These are phyloP conservation scores for Speoplatyrhinus poulsoni DNA, from an alignment of 2,113 vertebrate genomes.

Conservation along the genomic window DNA sequence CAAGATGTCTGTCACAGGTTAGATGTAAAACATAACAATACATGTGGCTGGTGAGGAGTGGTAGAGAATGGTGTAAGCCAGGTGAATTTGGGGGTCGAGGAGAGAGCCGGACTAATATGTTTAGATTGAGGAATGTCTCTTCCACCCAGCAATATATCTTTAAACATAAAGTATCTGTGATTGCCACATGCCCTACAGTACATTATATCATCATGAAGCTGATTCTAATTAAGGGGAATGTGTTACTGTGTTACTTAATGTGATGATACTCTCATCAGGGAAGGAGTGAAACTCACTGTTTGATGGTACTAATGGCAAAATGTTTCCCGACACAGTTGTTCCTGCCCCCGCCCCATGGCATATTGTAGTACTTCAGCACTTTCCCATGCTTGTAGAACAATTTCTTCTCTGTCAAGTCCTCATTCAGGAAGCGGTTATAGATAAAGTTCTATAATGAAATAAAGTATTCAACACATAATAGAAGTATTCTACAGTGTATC, in stretches of 20 bases:
- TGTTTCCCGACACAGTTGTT: slow-evolving; percentile 73
- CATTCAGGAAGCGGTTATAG: slow-evolving; percentile 80
- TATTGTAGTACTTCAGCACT: slow-evolving; percentile 72
- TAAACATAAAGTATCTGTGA: too few relatives aligned
- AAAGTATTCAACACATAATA: background rate
- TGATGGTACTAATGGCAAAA: slow-evolving; percentile 74
- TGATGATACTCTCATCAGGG: slow-evolving; percentile 17
- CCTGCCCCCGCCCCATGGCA: slow-evolving; percentile 82
- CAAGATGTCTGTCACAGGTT: too few relatives aligned
- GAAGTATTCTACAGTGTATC: too few relatives aligned
- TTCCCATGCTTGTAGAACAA: slow-evolving; percentile 78
- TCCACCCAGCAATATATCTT: too few relatives aligned
- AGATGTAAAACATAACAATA: too few relatives aligned
- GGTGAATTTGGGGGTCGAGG: too few relatives aligned
- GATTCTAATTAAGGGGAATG: background rate
- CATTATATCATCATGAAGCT: too few relatives aligned
- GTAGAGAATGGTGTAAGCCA: too few relatives aligned
- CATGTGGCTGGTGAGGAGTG: too few relatives aligned
- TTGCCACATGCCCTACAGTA: too few relatives aligned
- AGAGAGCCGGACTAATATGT: too few relatives aligned
- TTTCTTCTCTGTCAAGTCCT: slow-evolving; percentile 72
- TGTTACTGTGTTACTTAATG: slow-evolving; percentile 31
- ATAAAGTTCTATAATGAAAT: slow-evolving; percentile 73
- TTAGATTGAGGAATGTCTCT: too few relatives aligned
- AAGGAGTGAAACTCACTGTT: slow-evolving; percentile 74